Base-by-base conservation (phyloP, 2,113 vertebrate genomes). In the Psophia crepitans region DNA sequence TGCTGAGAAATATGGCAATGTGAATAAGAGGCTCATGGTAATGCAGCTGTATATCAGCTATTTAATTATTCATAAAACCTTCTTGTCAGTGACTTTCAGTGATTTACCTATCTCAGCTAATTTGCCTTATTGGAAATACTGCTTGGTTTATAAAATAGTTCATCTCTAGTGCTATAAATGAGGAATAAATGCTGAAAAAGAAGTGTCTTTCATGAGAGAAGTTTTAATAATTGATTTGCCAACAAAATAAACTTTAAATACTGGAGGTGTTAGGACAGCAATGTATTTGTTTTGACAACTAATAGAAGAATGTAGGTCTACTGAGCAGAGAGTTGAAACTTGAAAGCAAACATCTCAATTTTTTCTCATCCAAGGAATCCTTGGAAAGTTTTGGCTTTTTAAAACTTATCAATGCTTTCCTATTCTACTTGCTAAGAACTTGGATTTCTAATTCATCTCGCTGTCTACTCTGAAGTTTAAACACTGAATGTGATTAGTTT, bases 41-140 rank as follows among this genome's bases (percentile, higher is more conserved):
- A 63, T 73, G 68, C 78, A 89, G 88, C 87, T 94, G 70, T 79
- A 21, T 39, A 70, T 73, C 83, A 92, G 41, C 74, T 90, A 33
- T 79, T 96, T 92, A 90, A 97, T 96, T 93, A 94, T 96, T 95
- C 77, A 88, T 93, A 49, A 49, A 80, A 26, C 58, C 33, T 85
- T 84, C 88, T 66, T 90, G 82, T 70, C 81, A 66, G 41, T 92
- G 57, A 89, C 32, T 74, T 95, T 88, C 68, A 66, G 44, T 51
- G 65, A 58, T 94, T 96, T 66, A 56, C 92, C 63, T 93, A 58
- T 70, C 78, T 88, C 46, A 30, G 49, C 56, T 90, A 83, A 90
- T 94, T 90, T 81, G 16, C 74, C 32, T 58, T 88, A 61, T 77
- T 91, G 86, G 43, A 71, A 94, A 84, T 79, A 87, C 71, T 71